Percentiles rank a stretch among this genome's conserved stretches.
Conservation (phyloP, 2,888 invertebrate genomes). For the Taphrorychus bicolor region DNA sequence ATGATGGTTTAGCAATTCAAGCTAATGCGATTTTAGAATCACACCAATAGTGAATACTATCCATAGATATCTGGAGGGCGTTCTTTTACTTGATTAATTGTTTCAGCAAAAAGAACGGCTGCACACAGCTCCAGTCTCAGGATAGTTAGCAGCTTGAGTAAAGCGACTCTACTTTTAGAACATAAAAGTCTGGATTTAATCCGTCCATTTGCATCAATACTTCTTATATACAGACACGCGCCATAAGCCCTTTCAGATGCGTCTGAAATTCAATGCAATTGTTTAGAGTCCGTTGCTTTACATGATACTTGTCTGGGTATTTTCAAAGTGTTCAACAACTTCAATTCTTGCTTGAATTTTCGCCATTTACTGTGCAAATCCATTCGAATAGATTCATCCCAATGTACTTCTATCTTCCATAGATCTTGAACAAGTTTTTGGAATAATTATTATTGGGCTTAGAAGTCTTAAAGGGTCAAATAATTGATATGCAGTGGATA, state of each 20-base stretch:
- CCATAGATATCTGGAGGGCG: rapidly evolving
- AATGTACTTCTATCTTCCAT: too few relatives aligned
- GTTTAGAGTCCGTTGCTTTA: neutral
- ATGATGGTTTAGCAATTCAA: rapidly evolving
- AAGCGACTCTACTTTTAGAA: slow-evolving; percentile 47
- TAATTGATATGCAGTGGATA: neutral
- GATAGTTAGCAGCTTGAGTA: slow-evolving; percentile 15
- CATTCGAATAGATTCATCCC: neutral
- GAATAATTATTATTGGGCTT: neutral
- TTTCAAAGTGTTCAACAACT: neutral
- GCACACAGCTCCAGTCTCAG: neutral
- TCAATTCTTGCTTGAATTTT: neutral
- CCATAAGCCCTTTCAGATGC: neutral
- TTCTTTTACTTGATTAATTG: neutral
- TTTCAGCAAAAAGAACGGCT: too few relatives aligned
- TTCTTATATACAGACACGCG: neutral
- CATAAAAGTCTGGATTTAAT: neutral
- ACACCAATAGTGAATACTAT: neutral
- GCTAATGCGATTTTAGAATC: neutral
- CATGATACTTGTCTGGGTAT: neutral
- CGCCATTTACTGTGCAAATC: neutral
- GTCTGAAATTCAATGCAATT: slow-evolving; percentile 1
- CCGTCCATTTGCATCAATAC: neutral
- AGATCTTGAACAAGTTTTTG: neutral
- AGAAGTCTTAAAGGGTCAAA: neutral